These are phyloP conservation scores for Ophion slaviceki DNA, from an alignment of 2,888 invertebrate species.

Conservation along the genomic window DNA sequence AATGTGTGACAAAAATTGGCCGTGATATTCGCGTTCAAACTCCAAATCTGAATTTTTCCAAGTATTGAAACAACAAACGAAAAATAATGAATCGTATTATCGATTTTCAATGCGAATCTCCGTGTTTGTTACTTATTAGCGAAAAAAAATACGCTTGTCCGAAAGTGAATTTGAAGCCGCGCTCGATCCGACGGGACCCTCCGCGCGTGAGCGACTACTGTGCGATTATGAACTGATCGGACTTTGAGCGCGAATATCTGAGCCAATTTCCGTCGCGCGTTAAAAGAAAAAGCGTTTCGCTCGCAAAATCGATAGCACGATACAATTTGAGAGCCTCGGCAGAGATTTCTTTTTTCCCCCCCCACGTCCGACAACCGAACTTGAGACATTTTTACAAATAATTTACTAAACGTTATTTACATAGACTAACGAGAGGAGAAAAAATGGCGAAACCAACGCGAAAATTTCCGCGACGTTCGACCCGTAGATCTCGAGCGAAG, in stretches of 20 bases:
- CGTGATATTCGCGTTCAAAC: background rate
- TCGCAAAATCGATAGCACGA: background rate
- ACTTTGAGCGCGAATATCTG: no score
- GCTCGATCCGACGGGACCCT: no score
- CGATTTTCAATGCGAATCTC: no score
- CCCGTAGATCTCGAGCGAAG: no score
- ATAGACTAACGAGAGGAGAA: constrained; percentile 12
- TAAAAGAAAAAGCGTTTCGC: background rate
- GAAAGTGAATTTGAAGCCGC: no score
- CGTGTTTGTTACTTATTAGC: no score
- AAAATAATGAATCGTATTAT: no score
- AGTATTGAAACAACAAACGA: background rate
- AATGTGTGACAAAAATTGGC: background rate
- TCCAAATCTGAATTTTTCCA: background rate
- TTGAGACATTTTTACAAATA: constrained; percentile 39
- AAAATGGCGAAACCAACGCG: constrained; percentile 21
- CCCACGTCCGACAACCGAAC: constrained; percentile 3
- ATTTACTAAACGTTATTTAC: constrained; percentile 49
- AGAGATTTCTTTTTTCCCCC: background rate
- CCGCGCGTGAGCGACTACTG: no score
- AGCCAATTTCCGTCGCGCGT: no score
- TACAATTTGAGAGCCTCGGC: background rate
- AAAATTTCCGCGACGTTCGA: background rate
- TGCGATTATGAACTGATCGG: no score
- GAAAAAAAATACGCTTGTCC: no score